phyloP scores from a whole-genome alignment of 2,113 vertebrate species.

The Clarias macrocephalus region DNA sequence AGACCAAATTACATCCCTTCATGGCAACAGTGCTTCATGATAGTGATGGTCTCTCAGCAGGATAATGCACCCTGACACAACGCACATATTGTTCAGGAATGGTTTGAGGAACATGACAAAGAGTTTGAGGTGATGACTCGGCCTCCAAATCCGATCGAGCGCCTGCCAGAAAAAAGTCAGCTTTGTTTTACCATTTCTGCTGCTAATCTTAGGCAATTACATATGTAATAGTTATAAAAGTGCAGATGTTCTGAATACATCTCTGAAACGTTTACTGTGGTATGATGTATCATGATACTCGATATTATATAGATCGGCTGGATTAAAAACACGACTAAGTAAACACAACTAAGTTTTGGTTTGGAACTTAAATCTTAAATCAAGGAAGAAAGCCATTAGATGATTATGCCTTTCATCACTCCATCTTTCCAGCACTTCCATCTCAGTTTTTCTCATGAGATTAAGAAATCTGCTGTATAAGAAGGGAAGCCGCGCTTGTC shows the following conservation, averaged over 20 bases:
- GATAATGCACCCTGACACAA: no score
- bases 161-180: no score
- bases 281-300: neutral
- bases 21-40: no score
- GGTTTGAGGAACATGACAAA: no score
- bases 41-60: no score
- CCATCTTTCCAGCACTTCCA: constrained; percentile 4
- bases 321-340: neutral
- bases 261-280: neutral
- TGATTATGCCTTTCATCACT: neutral
- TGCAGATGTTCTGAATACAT: neutral
- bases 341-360: neutral
- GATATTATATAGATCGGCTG: neutral
- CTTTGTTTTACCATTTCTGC: no score
- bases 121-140: no score
- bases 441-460: neutral
- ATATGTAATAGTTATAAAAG: no score
- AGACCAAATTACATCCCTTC: no score
- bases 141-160: no score
- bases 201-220: no score
- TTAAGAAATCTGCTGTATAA: neutral
- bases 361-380: neutral
- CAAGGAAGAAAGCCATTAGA: neutral
- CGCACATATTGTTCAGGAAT: no score
- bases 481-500: neutral